These are phyloP conservation scores for Phalacrocorax brasilianus DNA, from an alignment of 2,113 vertebrate genomes.

Conservation along the genomic window DNA sequence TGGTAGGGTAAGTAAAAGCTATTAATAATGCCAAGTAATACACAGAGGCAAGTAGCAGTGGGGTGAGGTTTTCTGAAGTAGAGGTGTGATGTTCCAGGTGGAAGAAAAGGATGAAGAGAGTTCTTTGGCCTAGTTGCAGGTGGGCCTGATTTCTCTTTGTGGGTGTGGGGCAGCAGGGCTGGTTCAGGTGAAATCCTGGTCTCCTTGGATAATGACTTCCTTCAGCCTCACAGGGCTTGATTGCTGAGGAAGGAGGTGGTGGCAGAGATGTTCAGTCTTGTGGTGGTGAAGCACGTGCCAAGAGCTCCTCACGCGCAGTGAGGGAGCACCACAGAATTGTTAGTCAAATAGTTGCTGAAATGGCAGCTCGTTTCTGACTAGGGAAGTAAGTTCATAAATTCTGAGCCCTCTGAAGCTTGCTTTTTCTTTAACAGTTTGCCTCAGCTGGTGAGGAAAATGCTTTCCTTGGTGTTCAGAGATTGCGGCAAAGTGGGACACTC, in stretches of 20 bases:
- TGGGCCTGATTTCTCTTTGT: neutral
- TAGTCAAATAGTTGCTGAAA: neutral
- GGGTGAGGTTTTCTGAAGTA: rapidly evolving
- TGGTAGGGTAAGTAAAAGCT: neutral
- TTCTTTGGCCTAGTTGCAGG: neutral
- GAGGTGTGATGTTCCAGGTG: neutral
- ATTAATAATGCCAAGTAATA: neutral
- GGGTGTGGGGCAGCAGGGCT: rapidly evolving
- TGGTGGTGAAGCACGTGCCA: neutral
- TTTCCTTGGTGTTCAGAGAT: neutral
- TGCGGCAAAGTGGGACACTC: rapidly evolving
- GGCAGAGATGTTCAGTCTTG: neutral
- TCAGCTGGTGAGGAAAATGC: neutral
- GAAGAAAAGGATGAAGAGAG: rapidly evolving
- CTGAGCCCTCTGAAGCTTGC: neutral
- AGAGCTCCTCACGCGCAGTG: rapidly evolving
- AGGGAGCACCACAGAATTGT: neutral
- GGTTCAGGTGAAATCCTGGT: neutral
- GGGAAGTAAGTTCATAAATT: neutral
- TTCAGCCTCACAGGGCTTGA: neutral
- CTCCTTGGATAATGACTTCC: neutral
- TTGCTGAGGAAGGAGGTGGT: neutral
- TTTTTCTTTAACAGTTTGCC: neutral
- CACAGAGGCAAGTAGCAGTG: neutral
- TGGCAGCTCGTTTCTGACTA: neutral